Percentiles rank a stretch among this genome's conserved stretches.
Evolutionary conservation across 1,140 invertebrate genomes (phyloP).

Genomic region (Ostrea edulis): DNA sequence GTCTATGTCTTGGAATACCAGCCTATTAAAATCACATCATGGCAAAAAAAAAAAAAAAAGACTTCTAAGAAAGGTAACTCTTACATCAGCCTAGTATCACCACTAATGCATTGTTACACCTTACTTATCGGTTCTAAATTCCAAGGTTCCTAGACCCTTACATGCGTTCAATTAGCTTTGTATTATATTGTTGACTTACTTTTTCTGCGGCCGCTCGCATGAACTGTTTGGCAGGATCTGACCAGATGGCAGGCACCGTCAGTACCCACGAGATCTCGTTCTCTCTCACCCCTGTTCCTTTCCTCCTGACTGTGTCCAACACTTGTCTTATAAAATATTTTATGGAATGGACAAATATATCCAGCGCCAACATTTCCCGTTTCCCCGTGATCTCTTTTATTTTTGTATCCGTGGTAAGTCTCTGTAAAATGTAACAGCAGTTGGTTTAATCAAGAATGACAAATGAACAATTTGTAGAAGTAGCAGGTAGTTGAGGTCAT

Average conservation of each 20-base stretch:
- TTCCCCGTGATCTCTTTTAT: neutral
- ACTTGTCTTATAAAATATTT: neutral
- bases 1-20: constrained; percentile 38
- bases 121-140: too few species aligned
- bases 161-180: too few species aligned
- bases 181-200: neutral
- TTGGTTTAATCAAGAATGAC: too few species aligned
- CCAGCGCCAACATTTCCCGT: neutral
- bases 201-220: neutral
- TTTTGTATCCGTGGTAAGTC: neutral
- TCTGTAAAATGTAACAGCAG: neutral
- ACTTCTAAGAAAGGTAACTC: neutral
- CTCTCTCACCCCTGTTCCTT: neutral
- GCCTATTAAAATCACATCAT: constrained; percentile 26
- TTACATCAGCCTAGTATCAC: too few species aligned
- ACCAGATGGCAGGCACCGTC: constrained; percentile 2
- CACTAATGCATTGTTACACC: too few species aligned
- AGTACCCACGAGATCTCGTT: neutral
- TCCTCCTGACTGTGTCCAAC: neutral
- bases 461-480: neutral
- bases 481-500: neutral
- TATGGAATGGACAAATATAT: neutral
- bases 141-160: too few species aligned
- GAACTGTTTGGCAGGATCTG: constrained; percentile 20
- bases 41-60: neutral